Evolutionary conservation across 2,113 vertebrate species (phyloP).

Genomic region (Galbula dea): DNA sequence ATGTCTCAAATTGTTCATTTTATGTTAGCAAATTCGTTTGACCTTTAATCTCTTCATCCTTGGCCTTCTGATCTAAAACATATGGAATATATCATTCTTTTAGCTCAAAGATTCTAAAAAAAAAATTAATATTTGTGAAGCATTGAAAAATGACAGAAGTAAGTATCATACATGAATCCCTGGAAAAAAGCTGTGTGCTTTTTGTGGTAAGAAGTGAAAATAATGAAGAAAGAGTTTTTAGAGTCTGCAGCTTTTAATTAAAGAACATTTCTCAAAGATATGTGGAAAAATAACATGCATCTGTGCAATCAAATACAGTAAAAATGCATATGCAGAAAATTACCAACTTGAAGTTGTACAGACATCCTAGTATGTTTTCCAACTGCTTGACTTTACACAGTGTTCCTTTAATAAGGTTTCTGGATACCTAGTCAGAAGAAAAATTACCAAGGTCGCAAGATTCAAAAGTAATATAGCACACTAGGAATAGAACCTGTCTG

Average conservation of each 20-base stretch:
- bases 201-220: background rate
- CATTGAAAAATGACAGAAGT: background rate
- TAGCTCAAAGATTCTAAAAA: background rate
- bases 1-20: background rate
- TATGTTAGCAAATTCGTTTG: background rate
- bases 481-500: background rate
- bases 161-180: background rate
- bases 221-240: background rate
- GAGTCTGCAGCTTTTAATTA: background rate
- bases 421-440: background rate
- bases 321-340: background rate
- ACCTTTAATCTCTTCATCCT: background rate
- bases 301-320: background rate
- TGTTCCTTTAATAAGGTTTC: background rate
- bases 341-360: background rate
- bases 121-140: background rate
- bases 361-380: background rate
- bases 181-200: background rate
- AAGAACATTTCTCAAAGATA: background rate
- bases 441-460: background rate
- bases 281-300: background rate
- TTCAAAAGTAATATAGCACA: background rate
- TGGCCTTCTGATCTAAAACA: background rate
- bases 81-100: background rate
- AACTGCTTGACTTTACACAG: background rate